phyloP scores from a whole-genome alignment of 2,797 vertebrate genomes.

The Pangasius larnaudii region DNA sequence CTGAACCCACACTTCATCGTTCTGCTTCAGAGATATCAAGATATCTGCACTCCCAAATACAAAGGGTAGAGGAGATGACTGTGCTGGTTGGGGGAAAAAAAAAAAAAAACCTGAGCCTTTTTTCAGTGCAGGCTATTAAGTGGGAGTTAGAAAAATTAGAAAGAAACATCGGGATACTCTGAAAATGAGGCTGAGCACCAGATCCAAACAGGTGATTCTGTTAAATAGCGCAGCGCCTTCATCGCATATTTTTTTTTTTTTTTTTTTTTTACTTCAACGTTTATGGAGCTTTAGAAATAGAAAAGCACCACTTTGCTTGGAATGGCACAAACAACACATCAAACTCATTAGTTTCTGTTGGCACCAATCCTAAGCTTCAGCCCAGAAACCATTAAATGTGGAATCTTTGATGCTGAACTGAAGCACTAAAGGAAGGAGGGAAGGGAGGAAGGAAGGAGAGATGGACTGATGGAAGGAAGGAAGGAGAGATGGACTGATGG shows the following conservation, averaged over 20 bases:
- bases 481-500: too few species aligned
- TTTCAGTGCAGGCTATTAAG: slow-evolving; percentile 4
- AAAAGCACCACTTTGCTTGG: not conserved
- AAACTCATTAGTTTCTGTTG: not conserved
- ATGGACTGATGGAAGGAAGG: not conserved
- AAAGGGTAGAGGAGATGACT: not conserved
- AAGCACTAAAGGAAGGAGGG: not conserved
- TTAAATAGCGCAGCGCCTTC: slow-evolving; percentile 62
- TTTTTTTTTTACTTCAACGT: not conserved
- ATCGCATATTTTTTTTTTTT: not conserved
- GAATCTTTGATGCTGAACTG: not conserved
- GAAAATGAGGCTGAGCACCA: slow-evolving; percentile 14
- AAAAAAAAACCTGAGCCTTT: not conserved
- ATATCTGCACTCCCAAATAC: not conserved
- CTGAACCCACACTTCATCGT: slow-evolving; percentile 12
- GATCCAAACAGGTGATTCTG: slow-evolving; percentile 66
- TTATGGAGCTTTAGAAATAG: not conserved
- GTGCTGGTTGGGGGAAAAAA: not conserved
- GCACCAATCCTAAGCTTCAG: not conserved
- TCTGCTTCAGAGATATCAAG: not conserved
- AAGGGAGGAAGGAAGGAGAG: not conserved
- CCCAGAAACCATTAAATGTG: not conserved
- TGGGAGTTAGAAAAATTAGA: slow-evolving; percentile 14
- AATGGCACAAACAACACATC: not conserved
- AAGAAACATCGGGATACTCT: not conserved